Evolutionary conservation across 1,140 invertebrate genomes (phyloP).

Genomic region (Ceratina australensis): DNA sequence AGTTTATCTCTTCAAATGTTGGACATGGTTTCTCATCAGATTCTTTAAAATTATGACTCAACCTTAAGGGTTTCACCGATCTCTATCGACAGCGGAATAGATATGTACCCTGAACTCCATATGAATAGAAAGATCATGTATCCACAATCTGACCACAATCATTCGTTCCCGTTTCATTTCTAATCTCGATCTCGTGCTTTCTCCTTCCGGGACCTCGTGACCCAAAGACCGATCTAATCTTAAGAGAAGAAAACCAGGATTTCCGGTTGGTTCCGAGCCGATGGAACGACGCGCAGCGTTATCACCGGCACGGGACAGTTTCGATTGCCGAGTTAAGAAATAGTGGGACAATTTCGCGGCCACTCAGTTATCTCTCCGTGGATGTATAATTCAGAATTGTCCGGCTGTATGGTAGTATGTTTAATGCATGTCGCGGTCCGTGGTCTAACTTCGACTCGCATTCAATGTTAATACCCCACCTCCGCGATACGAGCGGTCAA

Average conservation of each 20-base stretch:
- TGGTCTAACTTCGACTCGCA: slow-evolving; percentile 56
- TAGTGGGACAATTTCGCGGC: slow-evolving; percentile 66
- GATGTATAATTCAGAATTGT: slow-evolving; percentile 78
- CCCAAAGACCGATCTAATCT: slow-evolving; percentile 47
- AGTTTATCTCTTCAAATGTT: too few relatives aligned
- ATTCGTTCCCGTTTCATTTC: neutral
- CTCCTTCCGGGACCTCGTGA: slow-evolving; percentile 20
- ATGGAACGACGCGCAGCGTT: slow-evolving; percentile 18
- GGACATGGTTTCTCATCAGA: too few relatives aligned
- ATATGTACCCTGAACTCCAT: too few relatives aligned
- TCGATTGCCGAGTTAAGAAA: slow-evolving; percentile 67
- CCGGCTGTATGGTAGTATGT: slow-evolving; percentile 70
- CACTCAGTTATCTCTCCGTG: slow-evolving; percentile 65
- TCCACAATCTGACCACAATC: neutral
- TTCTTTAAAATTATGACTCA: too few relatives aligned
- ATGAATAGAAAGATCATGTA: too few relatives aligned
- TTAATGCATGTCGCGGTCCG: slow-evolving; percentile 73
- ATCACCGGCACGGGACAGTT: slow-evolving; percentile 50
- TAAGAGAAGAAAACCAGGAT: slow-evolving; percentile 5
- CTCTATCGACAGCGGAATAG: too few relatives aligned
- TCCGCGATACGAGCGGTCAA: slow-evolving; percentile 49
- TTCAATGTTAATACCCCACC: slow-evolving; percentile 74
- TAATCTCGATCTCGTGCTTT: neutral
- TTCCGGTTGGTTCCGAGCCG: neutral
- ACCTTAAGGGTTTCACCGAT: too few relatives aligned